A percentile compares a stretch with the other conserved stretches of the same genome.
phyloP scores from a whole-genome alignment of 2,888 invertebrate genomes.

The Hydrotaea cyrtoneurina region DNA sequence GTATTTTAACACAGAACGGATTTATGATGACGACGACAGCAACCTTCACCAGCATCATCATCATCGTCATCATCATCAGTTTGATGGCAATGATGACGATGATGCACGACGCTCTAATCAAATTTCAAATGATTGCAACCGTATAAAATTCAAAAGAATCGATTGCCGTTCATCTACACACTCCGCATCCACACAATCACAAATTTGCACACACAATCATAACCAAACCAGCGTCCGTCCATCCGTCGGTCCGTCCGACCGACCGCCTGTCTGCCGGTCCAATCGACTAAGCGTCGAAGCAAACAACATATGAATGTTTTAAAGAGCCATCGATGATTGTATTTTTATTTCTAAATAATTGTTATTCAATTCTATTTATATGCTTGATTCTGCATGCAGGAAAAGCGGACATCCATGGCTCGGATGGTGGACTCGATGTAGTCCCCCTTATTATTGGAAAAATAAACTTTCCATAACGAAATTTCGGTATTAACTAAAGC shows the following conservation, averaged over 20 bases:
- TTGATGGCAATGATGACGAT: not conserved
- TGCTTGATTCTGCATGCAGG: not conserved
- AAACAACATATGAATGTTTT: constrained; percentile 6
- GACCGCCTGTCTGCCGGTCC: not conserved
- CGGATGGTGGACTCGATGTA: not conserved
- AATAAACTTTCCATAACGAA: constrained; percentile 25
- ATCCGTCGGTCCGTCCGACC: not conserved
- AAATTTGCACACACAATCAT: not conserved
- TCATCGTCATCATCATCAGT: not conserved
- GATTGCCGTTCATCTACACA: not conserved
- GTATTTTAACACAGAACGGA: constrained; percentile 29
- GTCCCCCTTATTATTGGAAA: constrained; percentile 10
- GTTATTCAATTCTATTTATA: constrained; percentile 21
- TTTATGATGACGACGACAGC: constrained; percentile 37
- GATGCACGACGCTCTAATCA: constrained; percentile 44
- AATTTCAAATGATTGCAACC: constrained; percentile 54
- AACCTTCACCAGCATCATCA: not conserved
- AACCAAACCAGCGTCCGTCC: not conserved
- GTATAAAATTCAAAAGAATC: constrained; percentile 41
- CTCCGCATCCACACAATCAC: not conserved
- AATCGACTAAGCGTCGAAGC: not conserved
- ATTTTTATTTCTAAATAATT: constrained; percentile 29
- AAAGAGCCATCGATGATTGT: constrained; percentile 16
- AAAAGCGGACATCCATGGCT: not conserved
- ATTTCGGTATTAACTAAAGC: constrained; percentile 20